Conservation (phyloP, 2,888 invertebrate species). For the Argyresthia goedartella region DNA sequence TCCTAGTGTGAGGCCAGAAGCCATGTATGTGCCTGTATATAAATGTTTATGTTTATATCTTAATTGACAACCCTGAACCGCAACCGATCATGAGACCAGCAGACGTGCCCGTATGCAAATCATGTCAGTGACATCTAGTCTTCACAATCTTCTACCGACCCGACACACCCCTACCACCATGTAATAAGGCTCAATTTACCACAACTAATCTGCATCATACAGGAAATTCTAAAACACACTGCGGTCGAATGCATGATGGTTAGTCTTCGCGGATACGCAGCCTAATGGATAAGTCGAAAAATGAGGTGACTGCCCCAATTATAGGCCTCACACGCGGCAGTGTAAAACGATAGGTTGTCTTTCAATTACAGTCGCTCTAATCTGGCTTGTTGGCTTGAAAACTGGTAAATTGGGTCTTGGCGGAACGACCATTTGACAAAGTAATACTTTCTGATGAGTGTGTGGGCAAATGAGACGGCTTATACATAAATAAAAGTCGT, state of each 20-base stretch:
- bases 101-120: constrained; percentile 23
- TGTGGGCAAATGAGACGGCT: too few species aligned
- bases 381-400: not conserved
- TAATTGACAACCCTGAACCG: not conserved
- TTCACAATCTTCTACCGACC: constrained; percentile 19
- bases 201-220: not conserved
- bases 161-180: not conserved
- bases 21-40: too few species aligned
- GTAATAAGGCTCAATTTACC: not conserved
- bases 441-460: too few species aligned
- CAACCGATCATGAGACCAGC: not conserved
- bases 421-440: too few species aligned
- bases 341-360: not conserved
- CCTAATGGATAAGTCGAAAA: constrained; percentile 40
- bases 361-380: not conserved
- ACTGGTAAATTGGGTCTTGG: not conserved
- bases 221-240: not conserved
- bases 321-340: constrained; percentile 16
- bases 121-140: constrained; percentile 28
- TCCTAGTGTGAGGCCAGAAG: too few species aligned
- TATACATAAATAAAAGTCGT: too few species aligned
- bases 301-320: constrained; percentile 36
- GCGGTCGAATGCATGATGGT: constrained; percentile 7
- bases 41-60: not conserved
- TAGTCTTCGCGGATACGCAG: constrained; percentile 6